Evolutionary conservation across 2,797 vertebrate genomes (phyloP), one percentile per base, ranked within the genome.

Genomic region (Champsocephalus esox): DNA sequence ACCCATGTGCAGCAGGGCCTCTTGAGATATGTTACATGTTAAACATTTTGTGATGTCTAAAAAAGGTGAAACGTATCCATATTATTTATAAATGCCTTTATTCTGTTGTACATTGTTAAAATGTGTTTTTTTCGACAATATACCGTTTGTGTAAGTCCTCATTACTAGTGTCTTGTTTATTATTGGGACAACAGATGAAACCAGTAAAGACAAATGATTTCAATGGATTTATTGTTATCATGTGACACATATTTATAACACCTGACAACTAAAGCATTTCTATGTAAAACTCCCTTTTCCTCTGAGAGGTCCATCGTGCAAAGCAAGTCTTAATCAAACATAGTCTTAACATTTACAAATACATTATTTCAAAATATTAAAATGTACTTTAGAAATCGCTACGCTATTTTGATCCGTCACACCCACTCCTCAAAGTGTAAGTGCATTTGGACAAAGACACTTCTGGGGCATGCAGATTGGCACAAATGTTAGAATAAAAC

Each of bases 81-180:
- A 89, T 88, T 88, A 94, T 94, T 95, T 93, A 93, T 92, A 94
- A 94, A 94, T 89, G 87, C 87, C 79, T 94, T 92, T 91, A 88
- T 90, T 90, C 77, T 88, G 80, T 88, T 93, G 90, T 93, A 92
- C 69, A 89, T 92, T 81, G 88, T 86, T 92, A 88, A 92, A 90
- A 91, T 44, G 34, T 78, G 74, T 54, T 64, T 49, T 59, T 72
- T 54, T 67, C 38, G 52, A 32, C 12, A 11, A 66, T 8, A 69
- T 41, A 28, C 7, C 5, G 52, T 69, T 24, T 16, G 61, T 63
- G 34, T 71, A 12, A 64, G 41, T 63, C 49, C 63, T 49, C 21
- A 41, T 65, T 11, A 21, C n/a, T 11, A 7, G 24, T 14, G 24
- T 76, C n/a, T 10, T 51, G 5, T 43, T 63, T 41, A 12, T 44